Evolutionary conservation across 2,113 vertebrate genomes (phyloP).

Genomic region (Xenus cinereus): DNA sequence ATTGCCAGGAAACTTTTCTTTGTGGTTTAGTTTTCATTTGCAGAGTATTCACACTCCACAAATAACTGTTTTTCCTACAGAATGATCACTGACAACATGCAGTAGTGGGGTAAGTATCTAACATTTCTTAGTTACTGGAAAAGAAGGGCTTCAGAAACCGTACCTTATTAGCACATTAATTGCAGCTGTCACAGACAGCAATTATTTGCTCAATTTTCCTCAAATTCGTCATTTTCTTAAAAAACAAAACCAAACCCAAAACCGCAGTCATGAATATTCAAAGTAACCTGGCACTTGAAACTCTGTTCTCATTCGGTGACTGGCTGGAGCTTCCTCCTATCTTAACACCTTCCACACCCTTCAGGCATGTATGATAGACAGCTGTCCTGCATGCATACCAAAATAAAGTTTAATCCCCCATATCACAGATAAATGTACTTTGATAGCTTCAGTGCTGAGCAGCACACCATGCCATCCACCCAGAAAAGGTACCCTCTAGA

Average conservation of each 20-base stretch:
- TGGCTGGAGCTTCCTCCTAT: not conserved
- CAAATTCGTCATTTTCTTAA: constrained; percentile 43
- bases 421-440: not conserved
- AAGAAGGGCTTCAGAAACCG: constrained; percentile 31
- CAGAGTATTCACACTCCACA: not conserved
- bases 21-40: not conserved
- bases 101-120: not conserved
- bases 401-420: not conserved
- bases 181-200: constrained; percentile 61
- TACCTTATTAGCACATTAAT: constrained; percentile 67
- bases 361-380: constrained; percentile 35
- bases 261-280: constrained; percentile 30
- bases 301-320: not conserved
- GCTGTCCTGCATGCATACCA: constrained; percentile 17
- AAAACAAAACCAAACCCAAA: constrained; percentile 29
- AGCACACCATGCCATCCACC: not conserved
- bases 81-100: not conserved
- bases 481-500: not conserved
- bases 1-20: not conserved
- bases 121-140: constrained; percentile 10
- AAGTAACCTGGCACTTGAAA: constrained; percentile 17
- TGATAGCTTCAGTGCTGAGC: not conserved
- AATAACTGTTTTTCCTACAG: not conserved
- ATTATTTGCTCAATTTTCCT: constrained; percentile 64
- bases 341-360: not conserved